A percentile compares a stretch with the other conserved stretches of the same genome.
phyloP scores from a whole-genome alignment of 1,140 invertebrate genomes.

The Trachelipus rathkii region DNA sequence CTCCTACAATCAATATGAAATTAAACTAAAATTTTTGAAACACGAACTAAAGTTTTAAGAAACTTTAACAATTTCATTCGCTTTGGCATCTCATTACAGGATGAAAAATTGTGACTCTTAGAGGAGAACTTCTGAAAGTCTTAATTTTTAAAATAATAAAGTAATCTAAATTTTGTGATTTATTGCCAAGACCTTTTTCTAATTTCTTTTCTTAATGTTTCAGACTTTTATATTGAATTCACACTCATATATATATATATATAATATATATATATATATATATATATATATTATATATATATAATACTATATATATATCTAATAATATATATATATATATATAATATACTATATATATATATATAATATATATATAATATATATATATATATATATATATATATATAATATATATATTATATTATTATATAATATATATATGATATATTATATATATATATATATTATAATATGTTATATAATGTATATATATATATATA shows the following conservation, averaged over 20 bases:
- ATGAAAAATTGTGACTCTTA: slow-evolving; percentile 40
- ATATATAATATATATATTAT: too few species aligned
- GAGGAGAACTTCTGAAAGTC: slow-evolving; percentile 14
- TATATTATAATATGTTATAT: too few species aligned
- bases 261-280: slow-evolving; percentile 13
- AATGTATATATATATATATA: too few species aligned
- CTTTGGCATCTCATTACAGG: slow-evolving; percentile 35
- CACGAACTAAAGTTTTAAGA: not conserved
- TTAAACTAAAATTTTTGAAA: slow-evolving; percentile 19
- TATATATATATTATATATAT: slow-evolving; percentile 4
- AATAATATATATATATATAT: too few species aligned
- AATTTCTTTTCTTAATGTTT: slow-evolving; percentile 36
- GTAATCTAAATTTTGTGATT: slow-evolving; percentile 36
- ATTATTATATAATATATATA: too few species aligned
- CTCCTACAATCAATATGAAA: not conserved
- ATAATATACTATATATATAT: too few species aligned
- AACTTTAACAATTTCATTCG: slow-evolving; percentile 20
- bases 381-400: too few species aligned
- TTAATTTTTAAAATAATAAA: slow-evolving; percentile 15
- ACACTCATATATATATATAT: not conserved
- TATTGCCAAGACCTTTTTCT: slow-evolving; percentile 36
- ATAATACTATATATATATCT: too few species aligned
- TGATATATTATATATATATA: too few species aligned
- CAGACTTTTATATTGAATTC: not conserved
- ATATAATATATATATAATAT: too few species aligned